phyloP scores from a whole-genome alignment of 2,113 vertebrate species.

The Takifugu flavidus region DNA sequence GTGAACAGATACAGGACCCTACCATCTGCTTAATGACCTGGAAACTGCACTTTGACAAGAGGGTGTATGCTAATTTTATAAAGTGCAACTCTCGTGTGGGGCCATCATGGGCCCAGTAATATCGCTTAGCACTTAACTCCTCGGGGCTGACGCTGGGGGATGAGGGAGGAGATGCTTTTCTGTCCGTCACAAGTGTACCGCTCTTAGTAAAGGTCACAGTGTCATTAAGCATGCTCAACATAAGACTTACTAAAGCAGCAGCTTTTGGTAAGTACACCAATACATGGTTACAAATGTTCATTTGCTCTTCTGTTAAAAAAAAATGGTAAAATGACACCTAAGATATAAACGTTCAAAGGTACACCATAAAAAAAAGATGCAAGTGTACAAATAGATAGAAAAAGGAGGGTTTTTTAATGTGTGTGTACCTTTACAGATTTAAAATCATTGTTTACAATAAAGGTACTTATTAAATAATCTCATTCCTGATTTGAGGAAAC shows the following conservation, averaged over 20 bases:
- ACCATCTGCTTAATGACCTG: constrained; percentile 15
- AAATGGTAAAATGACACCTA: neutral
- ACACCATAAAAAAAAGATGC: too few species aligned
- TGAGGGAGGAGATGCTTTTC: neutral
- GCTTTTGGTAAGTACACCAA: neutral
- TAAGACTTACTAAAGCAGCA: constrained; percentile 1
- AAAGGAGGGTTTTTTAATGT: too few species aligned
- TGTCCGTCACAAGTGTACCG: neutral
- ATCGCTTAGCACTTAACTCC: neutral
- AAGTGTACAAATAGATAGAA: too few species aligned
- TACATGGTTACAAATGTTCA: too few species aligned
- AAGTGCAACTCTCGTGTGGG: neutral
- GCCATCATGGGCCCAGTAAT: neutral
- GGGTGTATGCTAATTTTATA: neutral
- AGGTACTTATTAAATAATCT: too few species aligned
- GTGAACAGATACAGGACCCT: constrained; percentile 26
- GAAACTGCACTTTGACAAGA: constrained; percentile 10
- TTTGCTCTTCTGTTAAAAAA: neutral
- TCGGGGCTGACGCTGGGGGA: neutral
- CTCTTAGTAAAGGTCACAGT: neutral
- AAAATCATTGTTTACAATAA: too few species aligned
- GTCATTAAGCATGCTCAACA: neutral
- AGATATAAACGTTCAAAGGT: too few species aligned
- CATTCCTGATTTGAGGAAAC: too few species aligned
- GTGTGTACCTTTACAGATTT: too few species aligned